Evolutionary conservation across 2,888 invertebrate genomes (phyloP), one percentile per base, ranked within the genome.

Genomic region (Noctuana brunneofusca): DNA sequence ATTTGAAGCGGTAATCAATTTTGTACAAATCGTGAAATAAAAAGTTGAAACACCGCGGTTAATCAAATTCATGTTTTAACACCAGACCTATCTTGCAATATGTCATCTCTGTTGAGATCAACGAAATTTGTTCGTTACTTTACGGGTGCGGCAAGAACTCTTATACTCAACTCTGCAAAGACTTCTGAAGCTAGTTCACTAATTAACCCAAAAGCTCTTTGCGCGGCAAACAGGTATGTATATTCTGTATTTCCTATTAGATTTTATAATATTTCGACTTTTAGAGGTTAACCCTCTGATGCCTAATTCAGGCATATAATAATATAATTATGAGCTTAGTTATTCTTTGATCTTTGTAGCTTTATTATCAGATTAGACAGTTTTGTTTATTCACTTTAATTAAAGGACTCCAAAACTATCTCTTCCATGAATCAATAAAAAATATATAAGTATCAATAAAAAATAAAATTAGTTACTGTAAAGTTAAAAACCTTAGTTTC

Each of bases 111-210:
- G 70, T 83, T 95, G 76, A 92, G 96, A 73, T 95, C 95, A 58
- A 95, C 95, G 35, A 96, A 95, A 84, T 94, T 95, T 86, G 92
- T 95, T 69, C 93, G 95, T 69, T 95, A 95, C 82, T 94, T 95
- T 76, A 94, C 95, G 68, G 94, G 94, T 74, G 94, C 95, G 71
- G 94, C 95, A 41, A 92, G 94, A 72, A 95, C 94, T 73, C 90
- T 95, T 50, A 93, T 95, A 54, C 84, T 94, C 35, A 95, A 94
- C 80, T 92, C 94, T 14, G 93, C 94, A 2, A 93, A 94, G 69
- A 94, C 94, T 71, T 92, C 93, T 68, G 95, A 95, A 79, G 92
- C 92, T 22, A 93, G 87, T 79, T 86, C 94, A 65, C 76, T 89
- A 66, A 72, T 84, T 48, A 90, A 84, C 72, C 77, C 84, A n/a